phyloP scores from a whole-genome alignment of 2,888 invertebrate species.

The Netelia fuscicornis region DNA sequence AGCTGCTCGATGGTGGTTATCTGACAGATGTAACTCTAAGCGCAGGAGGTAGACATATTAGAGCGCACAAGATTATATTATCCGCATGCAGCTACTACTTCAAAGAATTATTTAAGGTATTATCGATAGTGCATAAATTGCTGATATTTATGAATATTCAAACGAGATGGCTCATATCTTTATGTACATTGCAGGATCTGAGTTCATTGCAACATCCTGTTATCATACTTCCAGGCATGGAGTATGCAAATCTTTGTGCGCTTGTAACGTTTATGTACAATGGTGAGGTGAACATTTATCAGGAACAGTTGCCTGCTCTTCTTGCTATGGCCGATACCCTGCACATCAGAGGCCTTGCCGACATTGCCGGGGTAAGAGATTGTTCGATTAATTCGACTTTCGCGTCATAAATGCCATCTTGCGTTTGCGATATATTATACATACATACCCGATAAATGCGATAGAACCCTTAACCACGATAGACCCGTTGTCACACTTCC shows the following conservation, averaged over 20 bases:
- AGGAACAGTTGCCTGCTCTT: slow-evolving; percentile 91
- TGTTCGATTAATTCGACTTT: not conserved
- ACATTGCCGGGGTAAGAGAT: slow-evolving; percentile 90
- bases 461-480: slow-evolving; percentile 44
- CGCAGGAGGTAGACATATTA: slow-evolving; percentile 93
- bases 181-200: slow-evolving; percentile 87
- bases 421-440: slow-evolving; percentile 47
- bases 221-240: slow-evolving; percentile 90
- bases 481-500: slow-evolving; percentile 61
- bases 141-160: too few species aligned
- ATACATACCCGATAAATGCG: slow-evolving; percentile 15
- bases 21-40: slow-evolving; percentile 95
- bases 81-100: slow-evolving; percentile 97
- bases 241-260: slow-evolving; percentile 90
- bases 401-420: slow-evolving; percentile 51
- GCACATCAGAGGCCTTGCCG: slow-evolving; percentile 93
- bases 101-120: slow-evolving; percentile 93
- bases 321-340: slow-evolving; percentile 92
- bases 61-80: slow-evolving; percentile 94
- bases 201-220: slow-evolving; percentile 90
- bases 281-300: slow-evolving; percentile 94
- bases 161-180: not conserved
- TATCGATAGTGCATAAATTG: too few species aligned
- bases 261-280: slow-evolving; percentile 95
- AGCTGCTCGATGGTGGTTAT: slow-evolving; percentile 92